These are phyloP conservation scores for Stichopus chloronotus DNA, from an alignment of 35 echinoderm and acorn worm genomes.

Conservation along the genomic window DNA sequence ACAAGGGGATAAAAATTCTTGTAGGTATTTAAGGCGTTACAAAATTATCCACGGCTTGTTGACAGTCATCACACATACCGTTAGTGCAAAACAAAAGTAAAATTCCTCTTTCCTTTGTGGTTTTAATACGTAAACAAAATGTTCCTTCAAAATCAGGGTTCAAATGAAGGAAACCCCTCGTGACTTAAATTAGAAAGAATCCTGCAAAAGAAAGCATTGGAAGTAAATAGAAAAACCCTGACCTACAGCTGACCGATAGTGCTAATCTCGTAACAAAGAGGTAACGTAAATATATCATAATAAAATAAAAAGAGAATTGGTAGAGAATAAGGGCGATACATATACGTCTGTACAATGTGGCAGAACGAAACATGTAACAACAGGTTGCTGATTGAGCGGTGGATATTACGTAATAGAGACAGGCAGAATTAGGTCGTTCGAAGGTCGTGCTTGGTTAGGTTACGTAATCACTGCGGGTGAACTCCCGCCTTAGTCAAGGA, in stretches of 20 bases:
- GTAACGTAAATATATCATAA: background rate
- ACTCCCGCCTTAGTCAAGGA: slow-evolving; percentile 15
- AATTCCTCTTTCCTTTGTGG: no score
- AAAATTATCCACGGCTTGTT: no score
- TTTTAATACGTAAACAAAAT: no score
- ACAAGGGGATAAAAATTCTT: no score
- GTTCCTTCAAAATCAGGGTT: no score
- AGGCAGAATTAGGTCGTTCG: slow-evolving; percentile 13
- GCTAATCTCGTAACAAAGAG: slow-evolving; percentile 9
- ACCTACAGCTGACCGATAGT: slow-evolving; percentile 2
- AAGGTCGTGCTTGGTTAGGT: background rate
- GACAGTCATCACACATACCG: no score
- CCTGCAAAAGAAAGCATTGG: background rate
- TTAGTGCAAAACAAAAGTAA: no score
- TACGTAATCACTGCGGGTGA: slow-evolving; percentile 38
- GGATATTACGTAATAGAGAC: background rate
- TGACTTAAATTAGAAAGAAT: background rate
- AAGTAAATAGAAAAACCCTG: background rate
- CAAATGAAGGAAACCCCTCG: background rate
- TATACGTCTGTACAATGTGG: background rate
- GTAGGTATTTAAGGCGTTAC: no score
- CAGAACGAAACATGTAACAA: slow-evolving; percentile 23
- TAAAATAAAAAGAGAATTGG: slow-evolving; percentile 3
- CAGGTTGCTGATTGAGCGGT: background rate
- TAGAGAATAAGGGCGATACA: background rate